These are phyloP conservation scores for Argyresthia albistria DNA, from an alignment of 2,888 invertebrate genomes.

Conservation along the genomic window DNA sequence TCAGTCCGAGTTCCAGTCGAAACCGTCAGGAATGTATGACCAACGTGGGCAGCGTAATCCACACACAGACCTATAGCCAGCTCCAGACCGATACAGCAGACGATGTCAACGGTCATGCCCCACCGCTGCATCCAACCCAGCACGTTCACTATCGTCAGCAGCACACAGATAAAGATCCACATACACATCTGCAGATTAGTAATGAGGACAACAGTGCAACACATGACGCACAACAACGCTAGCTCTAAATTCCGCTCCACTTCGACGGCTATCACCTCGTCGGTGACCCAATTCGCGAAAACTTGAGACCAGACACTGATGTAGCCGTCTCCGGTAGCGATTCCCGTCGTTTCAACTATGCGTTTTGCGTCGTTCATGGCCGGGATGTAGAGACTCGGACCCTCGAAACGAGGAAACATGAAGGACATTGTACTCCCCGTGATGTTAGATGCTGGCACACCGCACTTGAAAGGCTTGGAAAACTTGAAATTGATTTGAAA, in stretches of 20 bases:
- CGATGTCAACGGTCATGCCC: slow-evolving; percentile 87
- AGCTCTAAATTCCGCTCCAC: slow-evolving; percentile 82
- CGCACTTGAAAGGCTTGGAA: slow-evolving; percentile 72
- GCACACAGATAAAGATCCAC: slow-evolving; percentile 83
- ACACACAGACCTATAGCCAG: slow-evolving; percentile 87
- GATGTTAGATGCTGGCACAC: slow-evolving; percentile 70
- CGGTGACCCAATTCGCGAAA: slow-evolving; percentile 84
- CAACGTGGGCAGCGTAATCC: slow-evolving; percentile 87
- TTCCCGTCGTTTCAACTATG: slow-evolving; percentile 68
- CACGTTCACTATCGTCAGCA: slow-evolving; percentile 81
- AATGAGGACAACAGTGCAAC: slow-evolving; percentile 82
- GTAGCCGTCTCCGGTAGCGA: slow-evolving; percentile 74
- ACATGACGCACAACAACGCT: slow-evolving; percentile 84
- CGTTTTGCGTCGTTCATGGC: slow-evolving; percentile 79
- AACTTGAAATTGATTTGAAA: slow-evolving; percentile 80
- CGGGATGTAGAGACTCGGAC: slow-evolving; percentile 78
- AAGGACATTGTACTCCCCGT: slow-evolving; percentile 76
- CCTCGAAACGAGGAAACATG: slow-evolving; percentile 70
- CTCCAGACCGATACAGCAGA: slow-evolving; percentile 85
- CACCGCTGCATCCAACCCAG: slow-evolving; percentile 85
- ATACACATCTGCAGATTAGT: slow-evolving; percentile 83
- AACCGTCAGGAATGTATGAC: slow-evolving; percentile 83
- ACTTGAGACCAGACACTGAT: slow-evolving; percentile 80
- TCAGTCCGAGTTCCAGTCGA: slow-evolving; percentile 65
- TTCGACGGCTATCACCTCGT: slow-evolving; percentile 83